phyloP scores from a whole-genome alignment of 53 echinoderm and acorn worm genomes.

The Temnopleurus reevesii region DNA sequence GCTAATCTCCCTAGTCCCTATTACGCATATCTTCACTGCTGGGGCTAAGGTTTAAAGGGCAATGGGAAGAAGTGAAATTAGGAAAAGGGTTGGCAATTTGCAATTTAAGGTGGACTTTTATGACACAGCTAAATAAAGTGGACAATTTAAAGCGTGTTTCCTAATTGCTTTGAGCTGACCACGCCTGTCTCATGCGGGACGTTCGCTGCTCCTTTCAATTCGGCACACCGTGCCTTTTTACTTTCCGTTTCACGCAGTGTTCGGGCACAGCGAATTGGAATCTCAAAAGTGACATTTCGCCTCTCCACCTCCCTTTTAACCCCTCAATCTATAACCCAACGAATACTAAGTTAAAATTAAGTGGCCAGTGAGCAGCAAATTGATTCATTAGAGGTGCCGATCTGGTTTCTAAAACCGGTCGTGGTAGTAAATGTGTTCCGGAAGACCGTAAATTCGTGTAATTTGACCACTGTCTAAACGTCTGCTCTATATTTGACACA shows the following conservation, averaged over 20 bases:
- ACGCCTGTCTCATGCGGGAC: conserved; percentile 31
- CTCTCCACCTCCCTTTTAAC: no score
- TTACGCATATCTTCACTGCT: neutral
- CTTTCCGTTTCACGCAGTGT: no score
- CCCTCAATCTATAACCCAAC: neutral
- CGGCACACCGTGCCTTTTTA: no score
- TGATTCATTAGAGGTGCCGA: neutral
- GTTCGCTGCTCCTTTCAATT: conserved; percentile 26
- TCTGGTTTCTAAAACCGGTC: neutral
- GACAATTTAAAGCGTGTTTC: conserved; percentile 34
- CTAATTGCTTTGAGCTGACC: conserved; percentile 16
- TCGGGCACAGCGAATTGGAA: no score
- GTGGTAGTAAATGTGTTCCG: neutral
- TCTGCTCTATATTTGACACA: no score
- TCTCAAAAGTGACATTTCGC: no score
- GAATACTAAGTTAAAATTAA: neutral
- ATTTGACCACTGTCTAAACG: neutral
- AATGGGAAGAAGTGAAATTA: neutral
- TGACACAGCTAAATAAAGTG: neutral
- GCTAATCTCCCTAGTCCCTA: neutral
- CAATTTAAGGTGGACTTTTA: neutral
- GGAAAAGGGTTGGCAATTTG: neutral
- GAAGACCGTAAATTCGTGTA: neutral
- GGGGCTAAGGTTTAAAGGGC: conserved; percentile 20
- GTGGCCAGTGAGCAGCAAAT: conserved; percentile 16